A percentile compares a stretch with the other conserved stretches of the same genome.
Evolutionary conservation across 2,113 vertebrate genomes (phyloP).

Genomic region (Macaca nemestrina): DNA sequence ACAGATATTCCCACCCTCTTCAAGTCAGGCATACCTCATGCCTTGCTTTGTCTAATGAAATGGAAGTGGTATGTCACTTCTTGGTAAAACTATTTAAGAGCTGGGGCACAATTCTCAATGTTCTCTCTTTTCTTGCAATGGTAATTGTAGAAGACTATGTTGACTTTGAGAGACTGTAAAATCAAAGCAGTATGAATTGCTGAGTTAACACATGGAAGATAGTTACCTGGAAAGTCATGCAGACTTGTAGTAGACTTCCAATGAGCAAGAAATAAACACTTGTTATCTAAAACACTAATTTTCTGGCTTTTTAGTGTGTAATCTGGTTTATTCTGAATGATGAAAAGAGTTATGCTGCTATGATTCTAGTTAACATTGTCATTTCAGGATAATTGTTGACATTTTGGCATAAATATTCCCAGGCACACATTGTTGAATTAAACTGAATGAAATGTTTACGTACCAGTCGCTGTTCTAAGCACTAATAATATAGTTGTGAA

Average conservation of each 20-base stretch:
- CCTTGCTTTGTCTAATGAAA: neutral
- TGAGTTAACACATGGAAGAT: neutral
- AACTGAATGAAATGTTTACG: neutral
- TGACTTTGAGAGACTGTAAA: neutral
- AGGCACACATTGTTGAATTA: neutral
- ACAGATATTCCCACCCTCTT: neutral
- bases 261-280: neutral
- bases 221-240: neutral
- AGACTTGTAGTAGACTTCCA: neutral
- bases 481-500: neutral
- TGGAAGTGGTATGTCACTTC: neutral
- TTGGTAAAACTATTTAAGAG: neutral
- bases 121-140: neutral
- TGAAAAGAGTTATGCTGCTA: neutral
- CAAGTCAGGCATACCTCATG: neutral
- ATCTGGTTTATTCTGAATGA: conserved; percentile 7
- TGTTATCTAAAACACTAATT: neutral
- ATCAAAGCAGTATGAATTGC: neutral
- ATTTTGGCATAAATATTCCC: neutral
- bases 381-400: neutral
- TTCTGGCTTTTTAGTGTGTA: neutral
- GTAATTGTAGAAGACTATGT: neutral
- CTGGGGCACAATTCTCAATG: neutral
- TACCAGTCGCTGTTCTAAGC: neutral
- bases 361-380: neutral